A percentile compares a stretch with the other conserved stretches of the same genome.
Conservation (phyloP, 2,113 vertebrate species). For the Archilochus colubris region DNA sequence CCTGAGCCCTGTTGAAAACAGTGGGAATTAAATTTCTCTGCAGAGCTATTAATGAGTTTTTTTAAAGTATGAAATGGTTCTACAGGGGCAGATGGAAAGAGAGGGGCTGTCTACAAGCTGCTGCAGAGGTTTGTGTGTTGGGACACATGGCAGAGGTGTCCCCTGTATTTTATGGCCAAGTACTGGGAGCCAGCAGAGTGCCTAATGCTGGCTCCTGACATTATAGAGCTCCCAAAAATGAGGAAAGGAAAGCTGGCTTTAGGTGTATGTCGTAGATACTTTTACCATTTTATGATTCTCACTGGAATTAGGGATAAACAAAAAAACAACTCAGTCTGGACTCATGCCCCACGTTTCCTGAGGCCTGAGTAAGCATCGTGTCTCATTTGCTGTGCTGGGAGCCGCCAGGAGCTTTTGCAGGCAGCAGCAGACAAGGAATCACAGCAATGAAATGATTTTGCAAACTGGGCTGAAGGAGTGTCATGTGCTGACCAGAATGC, state of each 20-base stretch:
- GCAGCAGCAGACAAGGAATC: fast-evolving
- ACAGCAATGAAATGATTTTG: not conserved
- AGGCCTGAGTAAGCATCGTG: not conserved
- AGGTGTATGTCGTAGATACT: not conserved
- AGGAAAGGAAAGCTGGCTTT: not conserved
- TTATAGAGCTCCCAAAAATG: not conserved
- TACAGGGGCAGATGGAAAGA: not conserved
- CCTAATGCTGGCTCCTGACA: not conserved
- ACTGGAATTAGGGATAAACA: not conserved
- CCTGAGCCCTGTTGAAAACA: not conserved
- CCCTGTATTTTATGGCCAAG: not conserved
- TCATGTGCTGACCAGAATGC: too few species aligned
- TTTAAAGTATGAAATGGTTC: not conserved
- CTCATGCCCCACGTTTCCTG: not conserved
- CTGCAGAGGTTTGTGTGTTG: not conserved
- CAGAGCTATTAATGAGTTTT: fast-evolving
- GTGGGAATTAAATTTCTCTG: not conserved
- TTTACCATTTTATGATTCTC: not conserved
- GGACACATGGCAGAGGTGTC: not conserved
- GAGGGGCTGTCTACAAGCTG: not conserved
- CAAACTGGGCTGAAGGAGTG: fast-evolving
- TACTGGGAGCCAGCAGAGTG: not conserved
- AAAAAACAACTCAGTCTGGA: not conserved
- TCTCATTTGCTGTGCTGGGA: not conserved
- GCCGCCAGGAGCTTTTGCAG: not conserved